Evolutionary conservation across 2,888 invertebrate genomes (phyloP).

Genomic region (Eristalis pertinax): DNA sequence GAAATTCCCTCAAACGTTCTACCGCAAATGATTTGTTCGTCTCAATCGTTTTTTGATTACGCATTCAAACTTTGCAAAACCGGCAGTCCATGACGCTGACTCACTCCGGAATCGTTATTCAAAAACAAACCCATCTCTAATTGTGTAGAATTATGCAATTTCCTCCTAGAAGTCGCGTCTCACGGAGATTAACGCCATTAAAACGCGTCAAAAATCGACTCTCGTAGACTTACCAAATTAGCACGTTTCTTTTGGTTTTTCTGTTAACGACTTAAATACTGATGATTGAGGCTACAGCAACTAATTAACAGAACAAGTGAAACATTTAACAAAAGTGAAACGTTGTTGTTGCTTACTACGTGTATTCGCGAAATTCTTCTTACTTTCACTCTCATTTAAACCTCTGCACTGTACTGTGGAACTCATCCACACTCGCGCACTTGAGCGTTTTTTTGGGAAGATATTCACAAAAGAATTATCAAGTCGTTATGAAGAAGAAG

Average conservation of each 20-base stretch:
- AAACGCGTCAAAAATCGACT: not conserved
- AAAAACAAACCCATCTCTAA: not conserved
- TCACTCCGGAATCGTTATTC: not conserved
- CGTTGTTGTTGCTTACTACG: not conserved
- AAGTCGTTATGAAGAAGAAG: not conserved
- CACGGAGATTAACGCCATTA: not conserved
- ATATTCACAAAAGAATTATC: not conserved
- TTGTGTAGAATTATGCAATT: not conserved
- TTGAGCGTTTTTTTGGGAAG: not conserved
- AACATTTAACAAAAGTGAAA: not conserved
- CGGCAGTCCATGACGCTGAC: not conserved
- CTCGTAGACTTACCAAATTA: not conserved
- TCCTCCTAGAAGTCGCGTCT: not conserved
- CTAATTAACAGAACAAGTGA: not conserved
- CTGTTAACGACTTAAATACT: not conserved
- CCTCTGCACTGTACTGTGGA: not conserved
- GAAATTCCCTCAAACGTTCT: not conserved
- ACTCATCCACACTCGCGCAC: not conserved
- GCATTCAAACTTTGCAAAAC: not conserved
- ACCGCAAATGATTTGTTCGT: not conserved
- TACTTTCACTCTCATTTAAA: not conserved
- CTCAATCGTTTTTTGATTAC: not conserved
- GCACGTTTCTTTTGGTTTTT: not conserved
- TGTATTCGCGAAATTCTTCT: not conserved
- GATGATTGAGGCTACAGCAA: not conserved